Evolutionary conservation across 2,888 invertebrate species (phyloP).

Genomic region (Caenorhabditis sp.): DNA sequence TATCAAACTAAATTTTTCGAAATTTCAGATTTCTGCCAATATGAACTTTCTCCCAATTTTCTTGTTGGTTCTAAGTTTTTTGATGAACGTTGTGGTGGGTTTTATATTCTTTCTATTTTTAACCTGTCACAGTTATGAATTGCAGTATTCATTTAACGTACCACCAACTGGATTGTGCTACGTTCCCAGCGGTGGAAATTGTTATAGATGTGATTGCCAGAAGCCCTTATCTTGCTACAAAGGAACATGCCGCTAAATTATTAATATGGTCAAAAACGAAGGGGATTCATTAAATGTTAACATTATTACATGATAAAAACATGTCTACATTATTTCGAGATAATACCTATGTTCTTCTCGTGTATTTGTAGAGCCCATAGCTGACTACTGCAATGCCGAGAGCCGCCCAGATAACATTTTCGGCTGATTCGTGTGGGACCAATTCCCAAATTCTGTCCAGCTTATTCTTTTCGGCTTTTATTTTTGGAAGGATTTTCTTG

Average conservation of each 20-base stretch:
- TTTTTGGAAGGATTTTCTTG: not conserved
- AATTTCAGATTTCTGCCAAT: not conserved
- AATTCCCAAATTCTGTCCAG: not conserved
- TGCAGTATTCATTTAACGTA: slow-evolving; percentile 48
- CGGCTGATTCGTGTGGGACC: not conserved
- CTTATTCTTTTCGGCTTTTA: not conserved
- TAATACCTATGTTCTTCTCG: not conserved
- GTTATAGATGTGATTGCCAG: slow-evolving; percentile 52
- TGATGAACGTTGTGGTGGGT: slow-evolving; percentile 35
- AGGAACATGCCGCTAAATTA: slow-evolving; percentile 43
- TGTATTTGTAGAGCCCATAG: not conserved
- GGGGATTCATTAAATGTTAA: not conserved
- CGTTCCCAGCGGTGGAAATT: slow-evolving; percentile 44
- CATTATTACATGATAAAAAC: slow-evolving; percentile 6
- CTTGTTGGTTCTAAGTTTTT: slow-evolving; percentile 25
- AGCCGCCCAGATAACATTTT: slow-evolving; percentile 3
- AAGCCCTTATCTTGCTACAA: slow-evolving; percentile 50
- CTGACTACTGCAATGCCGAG: not conserved
- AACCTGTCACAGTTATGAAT: no score
- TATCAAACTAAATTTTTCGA: not conserved
- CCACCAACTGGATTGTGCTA: slow-evolving; percentile 50
- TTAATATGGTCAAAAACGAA: slow-evolving; percentile 1
- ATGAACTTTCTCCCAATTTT: slow-evolving; percentile 40
- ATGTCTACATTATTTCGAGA: not conserved
- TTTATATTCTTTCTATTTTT: no score